phyloP scores from a whole-genome alignment of 1,140 invertebrate species.

The Carposina sasakii region DNA sequence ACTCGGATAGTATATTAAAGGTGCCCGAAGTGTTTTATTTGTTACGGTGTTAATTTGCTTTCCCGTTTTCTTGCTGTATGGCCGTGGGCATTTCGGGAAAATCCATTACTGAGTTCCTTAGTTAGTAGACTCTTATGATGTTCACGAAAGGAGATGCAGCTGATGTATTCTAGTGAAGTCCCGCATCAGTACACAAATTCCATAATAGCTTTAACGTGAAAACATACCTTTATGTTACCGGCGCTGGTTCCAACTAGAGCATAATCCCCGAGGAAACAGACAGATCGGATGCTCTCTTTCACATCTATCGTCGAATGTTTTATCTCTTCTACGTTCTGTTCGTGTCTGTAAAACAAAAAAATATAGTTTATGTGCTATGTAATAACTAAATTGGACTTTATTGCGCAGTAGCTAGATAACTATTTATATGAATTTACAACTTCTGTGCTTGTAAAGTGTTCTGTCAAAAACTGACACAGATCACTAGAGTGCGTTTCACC shows the following conservation, averaged over 20 bases:
- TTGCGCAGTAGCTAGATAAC: too few species aligned
- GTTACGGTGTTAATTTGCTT: background rate
- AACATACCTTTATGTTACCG: conserved; percentile 50
- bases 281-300: conserved; percentile 48
- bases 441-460: too few species aligned
- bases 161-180: too few species aligned
- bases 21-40: background rate
- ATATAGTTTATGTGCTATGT: too few species aligned
- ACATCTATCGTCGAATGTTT: conserved; percentile 59
- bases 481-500: too few species aligned
- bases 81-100: background rate
- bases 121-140: too few species aligned
- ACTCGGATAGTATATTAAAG: background rate
- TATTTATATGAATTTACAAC: too few species aligned
- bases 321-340: conserved; percentile 57
- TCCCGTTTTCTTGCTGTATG: background rate
- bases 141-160: too few species aligned
- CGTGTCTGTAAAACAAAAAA: conserved; percentile 36
- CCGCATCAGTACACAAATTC: too few species aligned
- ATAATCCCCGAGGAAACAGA: conserved; percentile 52
- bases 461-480: too few species aligned
- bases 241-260: conserved; percentile 49
- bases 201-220: background rate
- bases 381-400: too few species aligned
- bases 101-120: background rate